Base-by-base conservation (phyloP, 1,140 invertebrate genomes). In the Meloidogyne chitwoodi region DNA sequence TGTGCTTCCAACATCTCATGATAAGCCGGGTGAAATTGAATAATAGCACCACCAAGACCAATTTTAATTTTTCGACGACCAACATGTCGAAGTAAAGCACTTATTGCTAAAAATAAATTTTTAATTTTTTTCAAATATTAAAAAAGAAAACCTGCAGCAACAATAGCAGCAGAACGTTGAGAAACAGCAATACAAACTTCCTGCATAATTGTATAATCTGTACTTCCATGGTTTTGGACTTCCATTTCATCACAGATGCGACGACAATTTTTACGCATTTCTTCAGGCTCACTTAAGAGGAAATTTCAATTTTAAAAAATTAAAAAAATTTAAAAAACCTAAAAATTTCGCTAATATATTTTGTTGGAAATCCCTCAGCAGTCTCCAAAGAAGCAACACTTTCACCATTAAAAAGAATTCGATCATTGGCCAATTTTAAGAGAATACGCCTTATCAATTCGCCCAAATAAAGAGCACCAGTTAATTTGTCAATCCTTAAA, bases 191-290 rank as follows among this genome's bases (percentile, higher is more conserved):
- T 83, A 73, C 85, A 86, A 19, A 87, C 79, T 67, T 83, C 80
- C 41, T 83, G 76, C 31, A 86, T 87, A 61, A 86, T 85, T 14
- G 68, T 16, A 65, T 86, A 86, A 64, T 86, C 85, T 65, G 63
- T 75, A 34, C 78, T 84, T 22, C 86, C 86, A 56, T 86, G 85
- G 68, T 80, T 85, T 38, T 83, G 77, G 12, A 86, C 84, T 56
- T 86, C 86, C 68, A 86, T 64, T 76, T 86, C 85, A 56, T 86
- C 85, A 65, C 86, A 87, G 73, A 86, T 87, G 12, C 86, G 71
- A 8, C 85, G 80, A 71, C 83, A 83, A 22, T 72, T 79, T 69
- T 81, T 87, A 82, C 70, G 85, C 14, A 80, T 83, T 12, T 79
- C 84, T 11, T 82, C 81, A 56, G 80, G 81, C 64, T 86, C 84